These are phyloP conservation scores for Emmelina monodactyla DNA, from an alignment of 2,888 invertebrate genomes.

Conservation along the genomic window DNA sequence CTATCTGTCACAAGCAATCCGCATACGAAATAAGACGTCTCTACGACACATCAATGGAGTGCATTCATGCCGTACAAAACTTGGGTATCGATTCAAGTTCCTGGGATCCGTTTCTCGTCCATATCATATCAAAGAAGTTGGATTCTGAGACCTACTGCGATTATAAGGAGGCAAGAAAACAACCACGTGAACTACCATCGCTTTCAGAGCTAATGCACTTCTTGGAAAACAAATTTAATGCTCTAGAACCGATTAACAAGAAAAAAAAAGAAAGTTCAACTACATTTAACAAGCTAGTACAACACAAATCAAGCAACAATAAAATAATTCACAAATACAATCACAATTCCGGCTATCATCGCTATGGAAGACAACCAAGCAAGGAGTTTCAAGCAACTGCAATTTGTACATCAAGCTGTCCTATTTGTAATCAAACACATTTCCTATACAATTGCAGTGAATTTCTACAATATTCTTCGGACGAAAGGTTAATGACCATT, in stretches of 20 bases:
- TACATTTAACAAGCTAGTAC: too few species aligned
- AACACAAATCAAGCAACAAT: not conserved
- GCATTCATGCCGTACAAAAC: slow-evolving; percentile 15
- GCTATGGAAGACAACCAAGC: too few species aligned
- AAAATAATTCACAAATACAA: too few species aligned
- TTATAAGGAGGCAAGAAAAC: slow-evolving; percentile 1
- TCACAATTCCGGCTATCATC: too few species aligned
- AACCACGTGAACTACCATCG: slow-evolving; percentile 2
- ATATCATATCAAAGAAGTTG: slow-evolving; percentile 3
- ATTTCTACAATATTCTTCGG: slow-evolving; percentile 8
- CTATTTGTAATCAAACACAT: slow-evolving; percentile 9
- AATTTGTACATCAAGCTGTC: slow-evolving; percentile 6
- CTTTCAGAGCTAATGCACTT: not conserved
- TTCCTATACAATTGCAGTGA: slow-evolving; percentile 8
- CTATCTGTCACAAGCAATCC: slow-evolving; percentile 7
- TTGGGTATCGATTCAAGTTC: slow-evolving; percentile 13
- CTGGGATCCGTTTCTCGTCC: slow-evolving; percentile 11
- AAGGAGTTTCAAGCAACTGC: not conserved
- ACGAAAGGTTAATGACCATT: slow-evolving; percentile 6
- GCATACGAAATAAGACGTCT: slow-evolving; percentile 9
- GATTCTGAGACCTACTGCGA: not conserved
- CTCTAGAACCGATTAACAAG: not conserved
- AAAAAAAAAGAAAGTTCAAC: too few species aligned
- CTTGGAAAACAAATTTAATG: slow-evolving; percentile 3
- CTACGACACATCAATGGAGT: slow-evolving; percentile 14